Base-by-base conservation (phyloP, 1,140 invertebrate species). In the Theocolax elegans region DNA sequence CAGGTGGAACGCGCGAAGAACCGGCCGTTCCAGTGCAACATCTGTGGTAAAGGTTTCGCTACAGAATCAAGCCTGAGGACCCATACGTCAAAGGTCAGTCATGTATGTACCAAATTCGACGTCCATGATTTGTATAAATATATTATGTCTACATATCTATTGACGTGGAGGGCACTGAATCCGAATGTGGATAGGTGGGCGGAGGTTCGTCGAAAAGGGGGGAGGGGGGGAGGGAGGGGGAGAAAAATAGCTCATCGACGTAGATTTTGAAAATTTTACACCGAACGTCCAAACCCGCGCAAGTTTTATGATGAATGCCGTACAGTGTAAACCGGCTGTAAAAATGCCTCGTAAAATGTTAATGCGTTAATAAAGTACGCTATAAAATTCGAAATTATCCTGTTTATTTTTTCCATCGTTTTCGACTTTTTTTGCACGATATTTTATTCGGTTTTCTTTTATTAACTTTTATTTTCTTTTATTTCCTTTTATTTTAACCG, bases 1-100 rank as follows among this genome's bases (percentile, higher is more conserved):
- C 95, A 97, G 84, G 93, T 97, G 68, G 95, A 97, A 83, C 90
- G 96, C 71, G 95, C 95, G 80, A 97, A 97, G 85, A 97, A 96
- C 86, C 88, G 95, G 66, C 95, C 95, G 23, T 97, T 97, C 85
- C 95, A 97, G 80, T 98, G 97, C 84, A 95, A 93, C 83, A 96
- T 98, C 78, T 99, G 97, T 86, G 95, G 96, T 66, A 97, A 98
- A 81, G 95, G 96, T 42, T 98, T 98, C 83, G 96, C 96, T 54
- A 97, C 96, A 62, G 96, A 98, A 81, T 97, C 94, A 78, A 97
- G 94, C 82, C 89, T 99, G 67, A 89, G 96, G 83, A 97, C 95
- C 49, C 97, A 98, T 84, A 97, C 95, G 75, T 93, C 95, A 77
- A 98, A 98, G 95, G 96, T 98, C 90, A 92, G 92, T 91, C 89